Evolutionary conservation across 2,797 vertebrate species (phyloP), one percentile per base, ranked within the genome.

Genomic region (Anas georgica): DNA sequence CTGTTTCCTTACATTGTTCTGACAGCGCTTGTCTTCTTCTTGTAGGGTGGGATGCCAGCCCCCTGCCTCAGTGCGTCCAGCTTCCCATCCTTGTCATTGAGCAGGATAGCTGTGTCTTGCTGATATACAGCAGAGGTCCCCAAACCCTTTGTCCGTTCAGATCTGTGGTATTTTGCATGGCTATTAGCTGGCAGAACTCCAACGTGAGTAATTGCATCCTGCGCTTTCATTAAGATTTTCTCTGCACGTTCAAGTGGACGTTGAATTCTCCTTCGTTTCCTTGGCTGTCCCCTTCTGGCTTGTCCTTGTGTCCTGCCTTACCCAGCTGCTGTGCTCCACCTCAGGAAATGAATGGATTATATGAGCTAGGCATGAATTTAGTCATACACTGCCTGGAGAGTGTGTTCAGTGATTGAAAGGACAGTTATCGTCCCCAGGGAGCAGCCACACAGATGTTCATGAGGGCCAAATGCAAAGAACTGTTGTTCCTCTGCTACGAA

Each of bases 141-240:
- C 6, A 52, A 29, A 23, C 59, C 77, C 69, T 68, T 9, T 33
- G 66, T 54, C 28, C 54, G 1, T 58, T 54, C 85, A 45, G 63
- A 37, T 22, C 59, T 6, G 23, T 60, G 60, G 20, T 60, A 15
- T 87, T 83, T 81, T 35, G 18, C 56, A 56, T 23, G 41, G 59
- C 33, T 75, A 58, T 58, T 33, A 85, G 25, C 77, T 94, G 96
- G 88, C 81, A 58, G 3, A 78, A 59, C 64, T 93, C 93, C 89
- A 91, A 37, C 14, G 3, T 37, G 41, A 86, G 58, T 78, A 91
- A 90, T 76, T 90, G 67, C 17, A 52, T 86, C 91, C 63, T 22
- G 5, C 11, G 21, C 18, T 46, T 67, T 87, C 29, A 91, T 93
- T 69, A 87, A 59, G 50, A n/a, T 17, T 16, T 48, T 11, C 21